These are phyloP conservation scores for Lethocerus indicus DNA, from an alignment of 1,140 invertebrate genomes.

Conservation along the genomic window DNA sequence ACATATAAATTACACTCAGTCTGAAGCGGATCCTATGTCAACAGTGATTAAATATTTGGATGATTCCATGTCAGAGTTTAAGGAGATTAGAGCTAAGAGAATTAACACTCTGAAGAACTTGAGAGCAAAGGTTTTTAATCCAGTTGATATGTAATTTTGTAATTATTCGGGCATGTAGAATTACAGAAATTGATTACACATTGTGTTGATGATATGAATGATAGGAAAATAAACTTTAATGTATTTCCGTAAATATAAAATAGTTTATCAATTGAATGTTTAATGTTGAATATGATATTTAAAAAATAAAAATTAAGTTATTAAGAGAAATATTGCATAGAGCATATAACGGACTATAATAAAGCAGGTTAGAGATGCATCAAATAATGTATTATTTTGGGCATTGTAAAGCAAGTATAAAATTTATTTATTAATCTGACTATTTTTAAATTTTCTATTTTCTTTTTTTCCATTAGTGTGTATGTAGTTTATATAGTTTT, in stretches of 20 bases:
- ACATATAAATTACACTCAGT: background rate
- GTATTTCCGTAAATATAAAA: background rate
- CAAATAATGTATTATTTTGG: background rate
- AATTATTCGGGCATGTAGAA: no score
- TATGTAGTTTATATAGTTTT: background rate
- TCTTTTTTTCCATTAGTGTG: background rate
- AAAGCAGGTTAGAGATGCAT: no score
- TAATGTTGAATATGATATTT: background rate
- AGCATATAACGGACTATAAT: no score
- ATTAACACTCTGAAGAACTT: background rate
- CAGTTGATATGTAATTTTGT: background rate
- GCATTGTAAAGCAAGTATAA: background rate
- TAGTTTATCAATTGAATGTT: background rate
- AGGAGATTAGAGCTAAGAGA: background rate
- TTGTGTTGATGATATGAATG: no score
- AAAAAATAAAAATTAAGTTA: no score
- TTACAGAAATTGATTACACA: no score
- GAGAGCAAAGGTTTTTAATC: background rate
- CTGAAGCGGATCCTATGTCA: background rate
- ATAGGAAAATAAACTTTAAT: background rate
- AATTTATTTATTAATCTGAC: background rate
- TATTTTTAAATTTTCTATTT: background rate
- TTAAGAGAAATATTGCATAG: no score
- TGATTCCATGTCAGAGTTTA: background rate
- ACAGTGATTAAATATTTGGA: background rate